These are phyloP conservation scores for Pithys albifrons DNA, from an alignment of 2,113 vertebrate genomes.

Conservation along the genomic window DNA sequence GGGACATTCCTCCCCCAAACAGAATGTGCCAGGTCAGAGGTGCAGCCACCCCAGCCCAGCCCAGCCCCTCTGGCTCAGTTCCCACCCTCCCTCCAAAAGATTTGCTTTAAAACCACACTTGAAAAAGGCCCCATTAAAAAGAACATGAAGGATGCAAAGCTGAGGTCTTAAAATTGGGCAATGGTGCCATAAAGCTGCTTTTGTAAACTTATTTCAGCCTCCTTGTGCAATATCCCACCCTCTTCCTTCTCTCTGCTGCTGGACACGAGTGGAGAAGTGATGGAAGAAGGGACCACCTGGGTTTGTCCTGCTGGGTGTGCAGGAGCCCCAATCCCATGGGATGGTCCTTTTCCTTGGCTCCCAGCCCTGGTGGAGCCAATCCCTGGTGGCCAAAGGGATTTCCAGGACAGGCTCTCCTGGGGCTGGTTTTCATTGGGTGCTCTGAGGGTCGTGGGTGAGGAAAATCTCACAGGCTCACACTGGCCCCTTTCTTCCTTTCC, in stretches of 20 bases:
- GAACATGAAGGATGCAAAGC: background rate
- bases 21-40: background rate
- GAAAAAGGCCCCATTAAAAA: background rate
- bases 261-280: background rate
- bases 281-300: background rate
- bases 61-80: background rate
- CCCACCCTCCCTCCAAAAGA: background rate
- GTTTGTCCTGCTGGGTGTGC: accelerated
- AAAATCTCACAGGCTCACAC: background rate
- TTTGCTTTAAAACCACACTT: background rate
- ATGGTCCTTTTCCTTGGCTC: background rate
- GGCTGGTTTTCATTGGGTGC: background rate
- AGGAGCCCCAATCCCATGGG: background rate
- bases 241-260: background rate
- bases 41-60: background rate
- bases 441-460: accelerated
- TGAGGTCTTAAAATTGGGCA: background rate
- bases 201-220: background rate
- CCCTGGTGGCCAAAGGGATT: background rate
- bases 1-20: background rate
- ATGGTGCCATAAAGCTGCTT: background rate
- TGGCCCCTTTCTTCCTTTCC: background rate
- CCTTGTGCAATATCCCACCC: background rate
- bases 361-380: background rate
- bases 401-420: background rate